A percentile compares a stretch with the other conserved stretches of the same genome.
phyloP scores from a whole-genome alignment of 2,888 invertebrate species.

The Drosophila tanythrix region DNA sequence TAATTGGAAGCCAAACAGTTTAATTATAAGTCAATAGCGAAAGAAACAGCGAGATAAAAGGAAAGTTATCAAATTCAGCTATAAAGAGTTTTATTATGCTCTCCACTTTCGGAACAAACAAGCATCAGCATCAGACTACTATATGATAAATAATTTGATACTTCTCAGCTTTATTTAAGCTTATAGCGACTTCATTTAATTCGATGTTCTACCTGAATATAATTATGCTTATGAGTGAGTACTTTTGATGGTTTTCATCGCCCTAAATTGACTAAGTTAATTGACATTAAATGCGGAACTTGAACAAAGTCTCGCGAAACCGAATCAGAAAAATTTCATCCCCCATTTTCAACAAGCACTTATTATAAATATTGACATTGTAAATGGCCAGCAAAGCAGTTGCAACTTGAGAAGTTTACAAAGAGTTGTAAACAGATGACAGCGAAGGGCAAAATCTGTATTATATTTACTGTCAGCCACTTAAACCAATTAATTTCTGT shows the following conservation, averaged over 20 bases:
- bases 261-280: background rate
- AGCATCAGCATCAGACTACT: background rate
- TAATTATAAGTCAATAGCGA: background rate
- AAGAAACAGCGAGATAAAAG: background rate
- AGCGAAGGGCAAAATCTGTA: constrained; percentile 33
- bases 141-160: background rate
- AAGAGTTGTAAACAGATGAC: constrained; percentile 18
- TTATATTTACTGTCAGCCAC: constrained; percentile 69
- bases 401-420: constrained; percentile 13
- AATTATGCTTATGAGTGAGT: background rate
- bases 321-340: background rate
- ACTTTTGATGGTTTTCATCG: background rate
- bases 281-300: background rate
- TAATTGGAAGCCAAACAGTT: background rate
- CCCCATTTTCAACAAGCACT: background rate
- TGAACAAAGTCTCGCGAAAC: background rate
- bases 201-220: background rate
- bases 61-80: background rate
- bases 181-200: no score
- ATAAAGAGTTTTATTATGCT: background rate
- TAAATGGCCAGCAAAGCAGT: background rate
- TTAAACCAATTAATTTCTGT: constrained; percentile 69
- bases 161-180: background rate
- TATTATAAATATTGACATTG: background rate
- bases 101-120: background rate